Base-by-base conservation (phyloP, 2,888 invertebrate genomes). In the Mellilla xanthometata region DNA sequence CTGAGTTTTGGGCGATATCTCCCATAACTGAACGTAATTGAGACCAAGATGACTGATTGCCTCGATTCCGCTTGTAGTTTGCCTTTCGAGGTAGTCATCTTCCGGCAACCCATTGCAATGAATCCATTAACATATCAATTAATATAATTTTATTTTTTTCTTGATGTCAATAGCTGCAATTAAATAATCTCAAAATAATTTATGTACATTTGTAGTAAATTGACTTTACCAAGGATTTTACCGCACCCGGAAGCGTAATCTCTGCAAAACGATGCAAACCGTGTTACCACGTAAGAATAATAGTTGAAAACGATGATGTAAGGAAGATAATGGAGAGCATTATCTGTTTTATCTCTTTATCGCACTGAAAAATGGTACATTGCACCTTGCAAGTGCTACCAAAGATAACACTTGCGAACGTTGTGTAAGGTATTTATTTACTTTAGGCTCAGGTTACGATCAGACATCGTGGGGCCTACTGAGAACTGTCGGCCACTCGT, bases 401-500 rank as follows among this genome's bases (percentile, higher is more conserved):
- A 47, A 43, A 53, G 49, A 59, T 52, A 52, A 49, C 39, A 54
- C 49, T 46, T 39, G 34, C 47, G 39, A 39, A 27, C 41, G 50
- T 52, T 54, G 49, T 43, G 52, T 46, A 52, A 52, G 45, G 51
- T 62, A 57, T 56, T 53, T 58, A 54, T 59, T 56, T 54, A 52
- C 51, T 51, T 56, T 45, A 42, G 47, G 33, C 31, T 54, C 51
- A 38, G 31, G 49, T 65, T 59, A 56, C 60, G 56, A 66, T 62
- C 66, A 75, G 76, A 75, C 73, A 66, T 54, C 33, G 55, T 34
- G 75, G 69, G 65, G 67, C 62, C 68, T 52, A 58, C 54, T 40
- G 55, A 59, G 50, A 39, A 51, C 31, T 49, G 57, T 58, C 58
- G 56, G 56, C 59, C 54, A 51, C 39, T 70, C 62, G 55, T 52